phyloP scores from a whole-genome alignment of 2,797 vertebrate species.

The Hoplostethus atlanticus region DNA sequence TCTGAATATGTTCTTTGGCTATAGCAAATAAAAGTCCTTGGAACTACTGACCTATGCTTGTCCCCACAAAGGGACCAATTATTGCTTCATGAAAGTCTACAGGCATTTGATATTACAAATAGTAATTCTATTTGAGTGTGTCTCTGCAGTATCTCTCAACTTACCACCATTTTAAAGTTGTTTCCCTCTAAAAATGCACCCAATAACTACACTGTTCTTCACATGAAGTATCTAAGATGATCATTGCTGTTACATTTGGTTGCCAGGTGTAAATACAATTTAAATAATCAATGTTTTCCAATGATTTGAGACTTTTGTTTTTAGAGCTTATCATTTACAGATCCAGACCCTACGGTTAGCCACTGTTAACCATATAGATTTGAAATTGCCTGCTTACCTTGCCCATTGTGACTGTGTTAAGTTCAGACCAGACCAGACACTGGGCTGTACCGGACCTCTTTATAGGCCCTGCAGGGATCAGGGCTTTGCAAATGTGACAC shows the following conservation, averaged over 20 bases:
- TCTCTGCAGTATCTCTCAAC: neutral
- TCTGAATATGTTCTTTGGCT: neutral
- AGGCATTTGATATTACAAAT: neutral
- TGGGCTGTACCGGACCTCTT: constrained; percentile 70
- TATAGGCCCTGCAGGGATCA: constrained; percentile 81
- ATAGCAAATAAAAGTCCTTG: neutral
- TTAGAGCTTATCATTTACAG: neutral
- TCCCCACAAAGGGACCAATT: neutral
- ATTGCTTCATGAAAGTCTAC: neutral
- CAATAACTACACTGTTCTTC: neutral
- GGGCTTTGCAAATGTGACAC: constrained; percentile 75
- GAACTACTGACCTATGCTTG: neutral
- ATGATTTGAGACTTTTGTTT: neutral
- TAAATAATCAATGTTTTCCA: neutral
- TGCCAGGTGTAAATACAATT: neutral
- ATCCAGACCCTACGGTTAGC: neutral
- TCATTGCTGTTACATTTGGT: neutral
- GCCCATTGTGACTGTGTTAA: constrained; percentile 80
- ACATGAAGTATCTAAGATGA: constrained; percentile 7
- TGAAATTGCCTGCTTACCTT: constrained; percentile 80
- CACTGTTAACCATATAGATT: constrained; percentile 18
- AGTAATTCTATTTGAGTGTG: neutral
- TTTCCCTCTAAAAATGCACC: neutral
- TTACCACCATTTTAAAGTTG: neutral
- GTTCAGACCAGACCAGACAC: constrained; percentile 67